Conservation (phyloP, 2,888 invertebrate genomes). For the Chrysotoxum bicinctum region DNA sequence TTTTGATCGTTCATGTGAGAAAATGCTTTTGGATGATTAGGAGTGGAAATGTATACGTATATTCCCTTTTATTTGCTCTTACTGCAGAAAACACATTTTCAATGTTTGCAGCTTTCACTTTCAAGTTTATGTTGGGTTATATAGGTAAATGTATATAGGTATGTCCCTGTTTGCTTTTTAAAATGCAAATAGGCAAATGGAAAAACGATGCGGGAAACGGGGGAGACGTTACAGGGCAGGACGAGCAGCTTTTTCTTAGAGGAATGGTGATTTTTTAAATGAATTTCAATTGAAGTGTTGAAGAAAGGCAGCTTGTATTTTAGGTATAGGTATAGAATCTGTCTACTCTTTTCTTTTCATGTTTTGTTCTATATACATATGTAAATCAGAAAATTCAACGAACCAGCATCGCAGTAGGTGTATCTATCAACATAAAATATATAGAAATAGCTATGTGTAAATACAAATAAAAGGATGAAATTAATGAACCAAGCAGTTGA, state of each 20-base stretch:
- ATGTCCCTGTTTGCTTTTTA: conserved; percentile 1
- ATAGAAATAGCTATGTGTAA: not conserved
- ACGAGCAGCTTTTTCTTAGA: not conserved
- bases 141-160: not conserved
- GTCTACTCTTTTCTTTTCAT: conserved; percentile 8
- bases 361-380: not conserved
- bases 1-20: conserved; percentile 67
- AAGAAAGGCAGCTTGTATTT: not conserved
- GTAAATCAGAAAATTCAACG: conserved; percentile 2
- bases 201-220: conserved; percentile 4
- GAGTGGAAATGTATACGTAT: conserved; percentile 52
- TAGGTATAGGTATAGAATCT: not conserved
- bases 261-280: conserved; percentile 21
- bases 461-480: conserved; percentile 4
- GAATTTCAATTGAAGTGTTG: conserved; percentile 25
- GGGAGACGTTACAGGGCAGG: not conserved
- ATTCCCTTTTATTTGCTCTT: conserved; percentile 64
- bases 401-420: not conserved
- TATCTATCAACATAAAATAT: no score
- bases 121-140: conserved; percentile 39
- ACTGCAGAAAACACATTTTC: conserved; percentile 66
- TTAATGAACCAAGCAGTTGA: conserved; percentile 17
- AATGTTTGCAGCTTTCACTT: conserved; percentile 61
- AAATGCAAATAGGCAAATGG: conserved; percentile 47
- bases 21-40: conserved; percentile 69